Conservation (phyloP, 2,113 vertebrate species). For the Malurus cyaneus region DNA sequence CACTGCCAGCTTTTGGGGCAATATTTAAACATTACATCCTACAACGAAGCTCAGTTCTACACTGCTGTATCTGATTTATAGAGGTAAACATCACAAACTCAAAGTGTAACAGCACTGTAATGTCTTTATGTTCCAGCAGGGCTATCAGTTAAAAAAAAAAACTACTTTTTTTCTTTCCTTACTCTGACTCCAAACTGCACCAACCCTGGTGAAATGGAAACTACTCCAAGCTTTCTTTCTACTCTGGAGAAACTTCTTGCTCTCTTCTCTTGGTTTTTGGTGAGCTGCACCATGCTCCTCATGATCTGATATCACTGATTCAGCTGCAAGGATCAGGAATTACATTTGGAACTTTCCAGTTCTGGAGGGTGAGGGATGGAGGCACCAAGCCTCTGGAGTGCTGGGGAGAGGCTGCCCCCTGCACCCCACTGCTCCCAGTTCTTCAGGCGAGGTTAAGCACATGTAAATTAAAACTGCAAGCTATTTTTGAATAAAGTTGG, state of each 20-base stretch:
- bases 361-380: not conserved
- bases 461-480: conserved; percentile 71
- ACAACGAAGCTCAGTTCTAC: conserved; percentile 17
- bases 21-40: conserved; percentile 50
- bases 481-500: conserved; percentile 74
- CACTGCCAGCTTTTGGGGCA: conserved; percentile 46
- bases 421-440: conserved; percentile 6
- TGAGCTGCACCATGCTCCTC: not conserved
- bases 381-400: not conserved
- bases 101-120: not conserved
- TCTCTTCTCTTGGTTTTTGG: not conserved
- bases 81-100: conserved; percentile 8
- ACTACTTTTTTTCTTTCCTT: not conserved
- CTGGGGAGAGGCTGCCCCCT: not conserved
- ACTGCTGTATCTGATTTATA: conserved; percentile 1
- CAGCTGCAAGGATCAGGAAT: not conserved
- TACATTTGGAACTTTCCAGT: not conserved
- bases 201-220: not conserved
- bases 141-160: not conserved
- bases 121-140: not conserved
- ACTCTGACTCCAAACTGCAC: not conserved
- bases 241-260: not conserved
- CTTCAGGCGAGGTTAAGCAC: conserved; percentile 64
- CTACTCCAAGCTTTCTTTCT: not conserved
- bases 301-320: not conserved